Evolutionary conservation across 2,888 invertebrate species (phyloP).

Genomic region (Dolichopus griseipennis): DNA sequence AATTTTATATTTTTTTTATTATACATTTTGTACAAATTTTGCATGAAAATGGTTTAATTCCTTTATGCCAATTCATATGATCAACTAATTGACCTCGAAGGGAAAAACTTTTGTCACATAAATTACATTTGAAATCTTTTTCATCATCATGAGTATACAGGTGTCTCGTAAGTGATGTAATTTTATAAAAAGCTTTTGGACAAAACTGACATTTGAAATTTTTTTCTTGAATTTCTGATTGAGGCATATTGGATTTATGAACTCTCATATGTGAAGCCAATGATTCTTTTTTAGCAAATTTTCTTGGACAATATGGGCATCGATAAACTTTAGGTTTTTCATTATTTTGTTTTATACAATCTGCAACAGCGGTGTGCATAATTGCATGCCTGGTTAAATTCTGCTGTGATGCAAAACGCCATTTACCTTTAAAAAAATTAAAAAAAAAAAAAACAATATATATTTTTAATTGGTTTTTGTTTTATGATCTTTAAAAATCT

Average conservation of each 20-base stretch:
- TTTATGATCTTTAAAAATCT: conserved; percentile 16
- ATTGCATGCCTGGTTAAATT: conserved; percentile 31
- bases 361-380: conserved; percentile 27
- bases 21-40: conserved; percentile 41
- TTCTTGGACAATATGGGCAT: conserved; percentile 49
- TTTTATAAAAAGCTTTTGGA: conserved; percentile 42
- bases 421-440: conserved; percentile 20
- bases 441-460: neutral
- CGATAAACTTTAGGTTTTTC: conserved; percentile 27
- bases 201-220: conserved; percentile 45
- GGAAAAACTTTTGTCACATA: conserved; percentile 51
- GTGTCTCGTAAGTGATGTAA: conserved; percentile 45
- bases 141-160: conserved; percentile 48
- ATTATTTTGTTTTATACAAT: conserved; percentile 13
- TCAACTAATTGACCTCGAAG: conserved; percentile 49
- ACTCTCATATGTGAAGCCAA: conserved; percentile 44
- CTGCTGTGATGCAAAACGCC: conserved; percentile 29
- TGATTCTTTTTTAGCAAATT: conserved; percentile 47
- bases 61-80: conserved; percentile 48
- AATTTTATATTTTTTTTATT: neutral
- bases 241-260: conserved; percentile 25
- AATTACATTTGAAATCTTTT: conserved; percentile 47
- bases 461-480: no score
- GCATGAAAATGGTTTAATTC: conserved; percentile 44
- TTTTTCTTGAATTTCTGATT: conserved; percentile 25